Conservation (phyloP, 2,113 vertebrate species). For the Ardeotis arabs region DNA sequence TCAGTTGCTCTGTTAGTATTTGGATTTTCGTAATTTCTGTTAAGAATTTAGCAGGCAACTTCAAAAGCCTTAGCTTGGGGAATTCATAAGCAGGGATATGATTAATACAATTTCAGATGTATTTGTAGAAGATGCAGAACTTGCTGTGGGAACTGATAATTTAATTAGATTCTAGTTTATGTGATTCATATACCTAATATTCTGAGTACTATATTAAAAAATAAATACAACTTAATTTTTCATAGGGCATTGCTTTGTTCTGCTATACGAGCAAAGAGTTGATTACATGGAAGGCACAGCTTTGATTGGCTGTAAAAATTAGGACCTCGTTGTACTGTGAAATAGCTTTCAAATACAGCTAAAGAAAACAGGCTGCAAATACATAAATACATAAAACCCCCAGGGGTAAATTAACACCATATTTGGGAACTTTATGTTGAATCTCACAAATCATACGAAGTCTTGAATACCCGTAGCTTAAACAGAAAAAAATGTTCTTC, state of each 20-base stretch:
- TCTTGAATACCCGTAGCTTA: neutral
- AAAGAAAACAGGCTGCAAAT: neutral
- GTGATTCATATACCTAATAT: constrained; percentile 52
- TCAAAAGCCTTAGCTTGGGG: constrained; percentile 42
- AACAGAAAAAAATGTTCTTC: neutral
- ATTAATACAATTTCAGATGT: constrained; percentile 53
- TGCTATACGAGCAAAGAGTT: constrained; percentile 18
- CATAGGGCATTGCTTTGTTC: constrained; percentile 32
- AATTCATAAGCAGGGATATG: constrained; percentile 29
- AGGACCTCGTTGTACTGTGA: constrained; percentile 25
- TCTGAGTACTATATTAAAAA: constrained; percentile 40
- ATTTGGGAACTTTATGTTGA: neutral
- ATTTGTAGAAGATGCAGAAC: constrained; percentile 50
- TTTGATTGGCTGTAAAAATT: constrained; percentile 52
- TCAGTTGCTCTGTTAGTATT: neutral
- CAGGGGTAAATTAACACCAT: neutral
- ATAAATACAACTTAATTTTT: constrained; percentile 56
- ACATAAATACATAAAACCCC: constrained; percentile 1
- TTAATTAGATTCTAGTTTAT: constrained; percentile 60
- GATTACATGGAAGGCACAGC: constrained; percentile 21
- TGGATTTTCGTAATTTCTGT: neutral
- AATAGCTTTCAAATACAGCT: constrained; percentile 26
- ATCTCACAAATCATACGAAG: neutral
- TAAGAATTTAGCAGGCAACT: constrained; percentile 35
- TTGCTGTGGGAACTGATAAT: constrained; percentile 45